Evolutionary conservation across 64 coral and sea anemone genomes (phyloP).

Genomic region (Cladopsammia gracilis): DNA sequence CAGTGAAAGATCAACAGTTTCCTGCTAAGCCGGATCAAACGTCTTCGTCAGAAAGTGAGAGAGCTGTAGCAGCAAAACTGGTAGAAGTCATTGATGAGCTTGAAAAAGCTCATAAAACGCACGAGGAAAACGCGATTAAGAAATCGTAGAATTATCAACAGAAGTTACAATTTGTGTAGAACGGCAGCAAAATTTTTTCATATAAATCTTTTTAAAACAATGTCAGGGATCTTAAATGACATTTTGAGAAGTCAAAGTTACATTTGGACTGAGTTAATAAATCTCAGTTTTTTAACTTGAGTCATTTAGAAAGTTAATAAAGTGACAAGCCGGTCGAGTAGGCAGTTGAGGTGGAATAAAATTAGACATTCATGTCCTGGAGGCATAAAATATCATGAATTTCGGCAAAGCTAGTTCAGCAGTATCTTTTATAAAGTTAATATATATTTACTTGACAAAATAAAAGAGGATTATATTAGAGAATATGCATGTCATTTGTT

Average conservation of each 20-base stretch:
- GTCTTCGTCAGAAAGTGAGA: neutral
- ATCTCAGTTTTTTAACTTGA: no score
- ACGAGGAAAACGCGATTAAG: constrained; percentile 24
- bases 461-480: neutral
- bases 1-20: neutral
- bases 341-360: no score
- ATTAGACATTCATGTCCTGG: neutral
- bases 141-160: constrained; percentile 16
- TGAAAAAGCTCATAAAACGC: constrained; percentile 59
- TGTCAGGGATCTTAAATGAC: no score
- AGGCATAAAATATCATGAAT: neutral
- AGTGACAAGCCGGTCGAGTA: no score
- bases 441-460: constrained; percentile 4
- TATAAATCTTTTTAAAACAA: no score
- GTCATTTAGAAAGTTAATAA: no score
- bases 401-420: neutral
- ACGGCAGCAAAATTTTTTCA: no score
- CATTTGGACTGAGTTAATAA: no score
- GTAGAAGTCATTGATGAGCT: constrained; percentile 74
- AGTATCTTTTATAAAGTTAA: neutral
- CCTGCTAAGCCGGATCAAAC: neutral
- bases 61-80: constrained; percentile 34
- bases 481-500: neutral
- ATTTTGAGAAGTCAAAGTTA: no score
- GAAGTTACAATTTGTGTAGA: no score